Percentiles rank a stretch among this genome's conserved stretches.
Evolutionary conservation across 2,797 vertebrate species (phyloP).

Genomic region (Mus minutoides): DNA sequence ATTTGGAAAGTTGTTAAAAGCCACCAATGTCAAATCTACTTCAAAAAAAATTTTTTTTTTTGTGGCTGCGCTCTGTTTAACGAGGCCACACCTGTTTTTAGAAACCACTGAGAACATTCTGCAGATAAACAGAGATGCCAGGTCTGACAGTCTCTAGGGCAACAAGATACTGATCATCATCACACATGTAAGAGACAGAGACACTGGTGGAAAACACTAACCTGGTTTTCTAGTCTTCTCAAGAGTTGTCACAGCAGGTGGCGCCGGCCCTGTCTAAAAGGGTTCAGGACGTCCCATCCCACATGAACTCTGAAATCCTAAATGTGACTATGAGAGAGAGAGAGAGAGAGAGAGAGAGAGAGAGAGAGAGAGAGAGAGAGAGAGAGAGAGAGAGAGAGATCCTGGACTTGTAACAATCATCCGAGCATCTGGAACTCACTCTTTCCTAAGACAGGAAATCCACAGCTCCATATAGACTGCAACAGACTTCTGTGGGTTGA

Average conservation of each 20-base stretch:
- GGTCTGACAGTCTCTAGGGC: slow-evolving; percentile 79
- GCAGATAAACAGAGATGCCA: slow-evolving; percentile 80
- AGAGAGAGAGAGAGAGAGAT: not conserved
- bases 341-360: not conserved
- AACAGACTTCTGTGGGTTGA: not conserved
- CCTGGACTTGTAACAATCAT: not conserved
- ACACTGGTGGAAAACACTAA: not conserved
- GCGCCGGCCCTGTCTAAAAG: not conserved
- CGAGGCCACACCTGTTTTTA: slow-evolving; percentile 84
- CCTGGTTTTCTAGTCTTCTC: not conserved
- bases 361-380: too few relatives aligned
- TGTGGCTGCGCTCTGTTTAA: slow-evolving; percentile 72
- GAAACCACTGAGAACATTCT: slow-evolving; percentile 78
- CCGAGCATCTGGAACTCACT: not conserved
- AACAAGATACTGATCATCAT: slow-evolving; percentile 78
- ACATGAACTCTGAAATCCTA: not conserved
- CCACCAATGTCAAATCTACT: slow-evolving; percentile 71
- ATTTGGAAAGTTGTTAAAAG: slow-evolving; percentile 81
- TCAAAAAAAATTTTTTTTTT: slow-evolving; percentile 33
- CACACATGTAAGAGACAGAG: slow-evolving; percentile 35
- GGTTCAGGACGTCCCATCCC: not conserved
- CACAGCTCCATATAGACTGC: not conserved
- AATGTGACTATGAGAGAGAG: not conserved
- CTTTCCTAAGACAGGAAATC: not conserved
- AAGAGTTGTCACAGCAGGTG: not conserved